phyloP scores from a whole-genome alignment of 92 coral and sea anemone genomes.

The Muricea muricata region DNA sequence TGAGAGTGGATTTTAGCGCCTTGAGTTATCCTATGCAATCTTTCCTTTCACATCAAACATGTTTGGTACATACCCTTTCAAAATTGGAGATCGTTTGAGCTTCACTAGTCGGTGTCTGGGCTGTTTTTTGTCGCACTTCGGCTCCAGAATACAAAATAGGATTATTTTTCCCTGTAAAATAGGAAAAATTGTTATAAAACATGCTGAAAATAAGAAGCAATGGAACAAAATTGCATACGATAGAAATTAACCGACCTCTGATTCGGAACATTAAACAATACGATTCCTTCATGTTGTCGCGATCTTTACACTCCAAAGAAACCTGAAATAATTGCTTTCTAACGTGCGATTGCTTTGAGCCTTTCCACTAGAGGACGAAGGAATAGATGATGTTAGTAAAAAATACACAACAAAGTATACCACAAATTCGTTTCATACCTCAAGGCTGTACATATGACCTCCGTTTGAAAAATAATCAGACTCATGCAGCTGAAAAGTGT shows the following conservation, averaged over 20 bases:
- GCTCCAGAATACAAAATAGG: neutral
- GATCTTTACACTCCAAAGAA: constrained; percentile 32
- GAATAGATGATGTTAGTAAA: no score
- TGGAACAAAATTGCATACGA: no score
- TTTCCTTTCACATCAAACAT: no score
- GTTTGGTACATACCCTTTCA: no score
- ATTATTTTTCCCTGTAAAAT: constrained; percentile 1
- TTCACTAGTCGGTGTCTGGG: neutral
- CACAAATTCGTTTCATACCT: neutral
- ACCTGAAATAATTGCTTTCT: constrained; percentile 21
- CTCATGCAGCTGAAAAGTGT: constrained; percentile 16
- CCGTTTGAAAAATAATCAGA: constrained; percentile 13
- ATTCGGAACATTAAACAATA: constrained; percentile 39
- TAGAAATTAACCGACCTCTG: constrained; percentile 4
- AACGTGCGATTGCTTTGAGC: neutral
- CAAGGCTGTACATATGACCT: constrained; percentile 26
- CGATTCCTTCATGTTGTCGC: constrained; percentile 25
- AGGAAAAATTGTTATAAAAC: no score
- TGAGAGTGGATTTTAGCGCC: no score
- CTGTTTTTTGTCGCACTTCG: neutral
- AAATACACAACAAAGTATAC: no score
- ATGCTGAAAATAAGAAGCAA: no score
- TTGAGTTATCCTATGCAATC: no score
- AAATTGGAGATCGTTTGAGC: neutral
- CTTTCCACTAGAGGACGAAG: constrained; percentile 20